phyloP scores from a whole-genome alignment of 2,888 invertebrate genomes.

The Sesamia inferens region DNA sequence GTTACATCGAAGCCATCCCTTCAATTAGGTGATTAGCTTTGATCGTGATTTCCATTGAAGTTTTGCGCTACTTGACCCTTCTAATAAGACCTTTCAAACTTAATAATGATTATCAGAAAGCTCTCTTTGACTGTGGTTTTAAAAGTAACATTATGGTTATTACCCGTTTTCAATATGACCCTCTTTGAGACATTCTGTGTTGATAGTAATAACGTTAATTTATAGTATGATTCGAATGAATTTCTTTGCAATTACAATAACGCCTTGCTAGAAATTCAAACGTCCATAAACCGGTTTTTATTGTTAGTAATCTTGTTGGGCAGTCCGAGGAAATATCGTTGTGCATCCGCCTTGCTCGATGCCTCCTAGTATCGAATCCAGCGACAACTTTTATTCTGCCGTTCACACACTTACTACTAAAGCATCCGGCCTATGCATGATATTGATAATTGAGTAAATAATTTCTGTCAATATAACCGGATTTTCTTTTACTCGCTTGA shows the following conservation, averaged over 20 bases:
- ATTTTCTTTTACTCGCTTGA: constrained; percentile 29
- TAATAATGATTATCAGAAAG: constrained; percentile 11
- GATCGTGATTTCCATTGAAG: constrained; percentile 47
- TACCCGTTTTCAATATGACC: constrained; percentile 7
- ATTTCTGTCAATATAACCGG: constrained; percentile 49
- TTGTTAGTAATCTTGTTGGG: constrained; percentile 71
- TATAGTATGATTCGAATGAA: background rate
- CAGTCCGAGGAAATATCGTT: constrained; percentile 71
- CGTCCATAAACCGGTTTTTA: constrained; percentile 74
- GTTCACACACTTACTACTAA: constrained; percentile 42
- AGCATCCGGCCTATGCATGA: constrained; percentile 32
- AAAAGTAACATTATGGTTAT: constrained; percentile 6
- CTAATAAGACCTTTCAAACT: constrained; percentile 27
- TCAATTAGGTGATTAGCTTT: constrained; percentile 55
- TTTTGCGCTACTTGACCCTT: constrained; percentile 22
- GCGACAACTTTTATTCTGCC: constrained; percentile 31
- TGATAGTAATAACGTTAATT: constrained; percentile 8
- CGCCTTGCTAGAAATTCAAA: constrained; percentile 22
- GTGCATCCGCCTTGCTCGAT: constrained; percentile 67
- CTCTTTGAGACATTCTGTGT: constrained; percentile 12
- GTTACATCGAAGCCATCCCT: constrained; percentile 23
- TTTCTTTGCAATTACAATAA: constrained; percentile 11
- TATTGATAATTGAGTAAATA: constrained; percentile 46
- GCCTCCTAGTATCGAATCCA: constrained; percentile 43
- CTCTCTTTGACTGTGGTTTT: constrained; percentile 26